Evolutionary conservation across 2,888 invertebrate genomes (phyloP).

Genomic region (Monopis laevigella): DNA sequence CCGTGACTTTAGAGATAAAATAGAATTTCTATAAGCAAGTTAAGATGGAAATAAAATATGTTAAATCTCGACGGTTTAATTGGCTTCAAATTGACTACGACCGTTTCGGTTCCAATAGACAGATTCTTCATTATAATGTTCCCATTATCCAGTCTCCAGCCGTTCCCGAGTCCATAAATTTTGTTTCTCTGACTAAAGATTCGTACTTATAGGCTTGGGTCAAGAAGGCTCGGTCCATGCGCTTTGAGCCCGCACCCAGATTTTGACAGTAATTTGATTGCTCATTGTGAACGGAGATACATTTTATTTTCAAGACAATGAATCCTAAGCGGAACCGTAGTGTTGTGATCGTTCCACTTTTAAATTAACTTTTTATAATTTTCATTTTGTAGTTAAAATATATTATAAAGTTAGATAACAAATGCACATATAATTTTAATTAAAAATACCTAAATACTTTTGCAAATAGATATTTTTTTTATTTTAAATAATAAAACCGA

Average conservation of each 20-base stretch:
- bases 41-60: neutral
- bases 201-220: neutral
- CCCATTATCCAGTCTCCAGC: neutral
- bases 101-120: neutral
- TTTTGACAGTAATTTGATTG: conserved; percentile 57
- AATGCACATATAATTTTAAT: no score
- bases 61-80: neutral
- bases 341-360: no score
- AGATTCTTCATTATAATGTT: conserved; percentile 4
- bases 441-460: no score
- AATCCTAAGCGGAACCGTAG: conserved; percentile 32
- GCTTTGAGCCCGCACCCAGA: conserved; percentile 24
- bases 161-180: conserved; percentile 1
- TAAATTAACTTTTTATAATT: no score
- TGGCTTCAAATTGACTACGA: neutral
- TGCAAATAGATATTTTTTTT: no score
- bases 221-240: conserved; percentile 22
- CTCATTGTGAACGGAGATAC: conserved; percentile 54
- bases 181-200: neutral
- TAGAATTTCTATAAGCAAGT: neutral
- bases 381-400: no score
- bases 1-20: no score
- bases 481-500: no score
- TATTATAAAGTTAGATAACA: no score
- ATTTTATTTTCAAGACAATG: conserved; percentile 54